Evolutionary conservation across 2,888 invertebrate species (phyloP), one percentile per base, ranked within the genome.

Genomic region (Trachelus stipa): DNA sequence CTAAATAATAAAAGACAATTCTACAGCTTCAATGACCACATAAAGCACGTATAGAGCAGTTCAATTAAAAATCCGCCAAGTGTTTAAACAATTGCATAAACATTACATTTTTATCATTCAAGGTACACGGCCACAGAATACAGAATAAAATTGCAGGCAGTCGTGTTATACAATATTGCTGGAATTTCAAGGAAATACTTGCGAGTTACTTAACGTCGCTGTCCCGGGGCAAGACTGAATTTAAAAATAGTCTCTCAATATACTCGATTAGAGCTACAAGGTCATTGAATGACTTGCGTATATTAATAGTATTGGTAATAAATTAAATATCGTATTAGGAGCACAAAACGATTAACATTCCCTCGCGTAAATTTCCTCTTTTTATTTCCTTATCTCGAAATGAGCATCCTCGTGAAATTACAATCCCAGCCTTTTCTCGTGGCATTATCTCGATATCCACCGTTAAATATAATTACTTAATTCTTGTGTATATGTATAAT

Each of bases 401-500:
- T 73, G 79, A 83, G 80, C 74, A 78, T 81, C 74, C 83, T 79
- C 80, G 76, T 82, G 80, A 87, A 82, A 86, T 85, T 87, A 87
- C 84, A 88, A 84, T 80, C 79, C 81, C 76, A 79, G 75, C 76
- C 73, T 73, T 74, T 79, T 69, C 84, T 81, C 83, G 81, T 82
- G 83, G 81, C 81, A 81, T 85, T 84, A 82, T 79, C 15, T 82
- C 81, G 81, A 84, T 85, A 80, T 76, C 75, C 78, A 77, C 76
- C 79, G 77, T 35, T 81, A 75, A 83, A 77, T 82, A 79, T 83
- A 83, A 77, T 81, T 83, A 81, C 80, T 78, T 74, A 74, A 33
- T 56, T 86, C 82, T 84, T 85, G 84, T 85, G 86, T 87, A 85
- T 84, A 84, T 85, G 83, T 86, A 87, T 88, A 85, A 87, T 88